A percentile compares a stretch with the other conserved stretches of the same genome.
Evolutionary conservation across 2,113 vertebrate species (phyloP).

Genomic region (Seriola rivoliana): DNA sequence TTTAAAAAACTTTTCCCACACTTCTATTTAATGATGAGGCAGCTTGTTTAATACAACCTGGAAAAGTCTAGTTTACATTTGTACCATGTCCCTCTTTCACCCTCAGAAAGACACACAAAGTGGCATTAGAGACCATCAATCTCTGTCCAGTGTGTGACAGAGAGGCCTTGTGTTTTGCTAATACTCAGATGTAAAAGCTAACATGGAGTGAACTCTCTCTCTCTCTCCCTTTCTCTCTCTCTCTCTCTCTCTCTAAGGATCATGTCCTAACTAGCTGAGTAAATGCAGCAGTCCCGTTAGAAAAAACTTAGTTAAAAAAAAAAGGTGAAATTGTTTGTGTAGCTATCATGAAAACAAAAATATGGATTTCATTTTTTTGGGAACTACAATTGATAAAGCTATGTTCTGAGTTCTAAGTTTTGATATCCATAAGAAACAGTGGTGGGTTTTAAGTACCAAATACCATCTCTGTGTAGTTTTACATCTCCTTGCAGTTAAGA

Average conservation of each 20-base stretch:
- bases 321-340: no score
- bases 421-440: no score
- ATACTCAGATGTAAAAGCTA: constrained; percentile 14
- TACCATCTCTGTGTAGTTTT: no score
- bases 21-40: neutral
- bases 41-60: no score
- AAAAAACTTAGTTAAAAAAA: no score
- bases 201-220: neutral
- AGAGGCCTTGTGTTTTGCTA: constrained; percentile 40
- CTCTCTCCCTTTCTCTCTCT: neutral
- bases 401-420: no score
- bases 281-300: constrained; percentile 4
- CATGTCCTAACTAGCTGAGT: constrained; percentile 30
- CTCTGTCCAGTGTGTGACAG: constrained; percentile 41
- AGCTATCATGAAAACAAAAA: neutral
- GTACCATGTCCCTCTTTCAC: constrained; percentile 2
- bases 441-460: no score
- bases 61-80: constrained; percentile 16
- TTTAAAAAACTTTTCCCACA: neutral
- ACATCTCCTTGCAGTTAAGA: no score
- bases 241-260: constrained; percentile 4
- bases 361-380: neutral
- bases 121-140: constrained; percentile 56
- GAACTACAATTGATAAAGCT: neutral
- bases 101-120: constrained; percentile 45